Conservation (phyloP, 2,113 vertebrate species). For the Lamprologus callipterus region DNA sequence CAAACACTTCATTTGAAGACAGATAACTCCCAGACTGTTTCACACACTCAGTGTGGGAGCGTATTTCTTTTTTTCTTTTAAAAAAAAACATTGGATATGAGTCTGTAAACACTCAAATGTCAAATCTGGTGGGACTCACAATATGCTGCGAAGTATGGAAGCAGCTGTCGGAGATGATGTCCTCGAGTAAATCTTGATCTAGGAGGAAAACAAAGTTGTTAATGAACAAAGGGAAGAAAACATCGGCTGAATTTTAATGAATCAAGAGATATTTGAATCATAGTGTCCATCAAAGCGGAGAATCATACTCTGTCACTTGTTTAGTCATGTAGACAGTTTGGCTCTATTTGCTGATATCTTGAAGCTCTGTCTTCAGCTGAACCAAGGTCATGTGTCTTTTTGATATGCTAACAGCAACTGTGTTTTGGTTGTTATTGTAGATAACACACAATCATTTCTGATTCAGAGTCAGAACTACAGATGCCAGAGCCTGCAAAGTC, state of each 20-base stretch:
- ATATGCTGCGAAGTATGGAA: constrained; percentile 75
- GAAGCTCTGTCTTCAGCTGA: background rate
- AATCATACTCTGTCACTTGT: background rate
- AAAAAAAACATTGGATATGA: background rate
- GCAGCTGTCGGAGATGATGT: constrained; percentile 79
- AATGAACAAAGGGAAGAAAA: background rate
- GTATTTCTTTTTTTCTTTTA: background rate
- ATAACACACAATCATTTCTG: background rate
- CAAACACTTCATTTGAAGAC: background rate
- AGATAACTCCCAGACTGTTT: background rate
- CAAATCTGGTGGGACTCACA: constrained; percentile 69
- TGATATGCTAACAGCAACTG: background rate
- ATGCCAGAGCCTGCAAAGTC: background rate
- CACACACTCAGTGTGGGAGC: background rate
- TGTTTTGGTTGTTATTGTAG: background rate
- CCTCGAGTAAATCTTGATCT: constrained; percentile 91
- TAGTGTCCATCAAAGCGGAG: background rate
- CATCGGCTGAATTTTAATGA: background rate
- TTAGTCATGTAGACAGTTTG: background rate
- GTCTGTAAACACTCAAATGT: background rate
- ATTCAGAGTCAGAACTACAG: background rate
- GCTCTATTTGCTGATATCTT: background rate
- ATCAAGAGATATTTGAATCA: background rate
- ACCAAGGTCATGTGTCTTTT: background rate
- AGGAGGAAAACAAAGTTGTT: constrained; percentile 7